phyloP scores from a whole-genome alignment of 2,113 vertebrate genomes.

The Menidia beryllina region DNA sequence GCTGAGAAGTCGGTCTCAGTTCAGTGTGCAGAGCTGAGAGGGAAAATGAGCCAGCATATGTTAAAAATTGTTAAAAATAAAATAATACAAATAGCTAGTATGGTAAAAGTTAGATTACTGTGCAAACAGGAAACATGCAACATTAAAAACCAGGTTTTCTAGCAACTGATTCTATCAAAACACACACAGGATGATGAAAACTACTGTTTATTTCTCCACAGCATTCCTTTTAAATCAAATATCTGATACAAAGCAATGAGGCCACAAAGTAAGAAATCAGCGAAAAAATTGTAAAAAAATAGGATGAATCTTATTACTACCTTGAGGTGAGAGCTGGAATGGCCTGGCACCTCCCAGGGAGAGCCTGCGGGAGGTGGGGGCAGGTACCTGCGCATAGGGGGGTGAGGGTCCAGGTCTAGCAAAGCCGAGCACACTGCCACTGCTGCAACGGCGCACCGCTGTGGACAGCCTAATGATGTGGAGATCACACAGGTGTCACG shows the following conservation, averaged over 20 bases:
- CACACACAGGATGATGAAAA: neutral
- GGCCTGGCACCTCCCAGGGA: constrained; percentile 90
- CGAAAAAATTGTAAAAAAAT: neutral
- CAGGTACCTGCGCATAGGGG: constrained; percentile 80
- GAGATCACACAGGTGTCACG: neutral
- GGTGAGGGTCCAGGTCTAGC: constrained; percentile 86
- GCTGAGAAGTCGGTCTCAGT: constrained; percentile 52
- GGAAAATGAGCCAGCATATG: neutral
- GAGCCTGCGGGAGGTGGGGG: constrained; percentile 81
- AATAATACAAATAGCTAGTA: neutral
- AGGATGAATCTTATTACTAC: constrained; percentile 68
- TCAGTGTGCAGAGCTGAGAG: constrained; percentile 59
- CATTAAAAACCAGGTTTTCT: neutral
- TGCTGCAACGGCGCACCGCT: constrained; percentile 85
- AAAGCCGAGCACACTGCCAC: constrained; percentile 85
- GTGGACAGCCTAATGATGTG: constrained; percentile 77
- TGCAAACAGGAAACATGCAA: neutral
- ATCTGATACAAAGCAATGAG: too few relatives aligned
- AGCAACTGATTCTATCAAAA: neutral
- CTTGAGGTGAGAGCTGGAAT: constrained; percentile 90
- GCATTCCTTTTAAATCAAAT: too few relatives aligned
- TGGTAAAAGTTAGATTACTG: neutral
- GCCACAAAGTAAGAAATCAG: neutral
- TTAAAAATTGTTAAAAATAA: constrained; percentile 9
- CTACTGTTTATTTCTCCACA: too few relatives aligned